Conservation (phyloP, 2,888 invertebrate species). For the Mesochorus sp. region DNA sequence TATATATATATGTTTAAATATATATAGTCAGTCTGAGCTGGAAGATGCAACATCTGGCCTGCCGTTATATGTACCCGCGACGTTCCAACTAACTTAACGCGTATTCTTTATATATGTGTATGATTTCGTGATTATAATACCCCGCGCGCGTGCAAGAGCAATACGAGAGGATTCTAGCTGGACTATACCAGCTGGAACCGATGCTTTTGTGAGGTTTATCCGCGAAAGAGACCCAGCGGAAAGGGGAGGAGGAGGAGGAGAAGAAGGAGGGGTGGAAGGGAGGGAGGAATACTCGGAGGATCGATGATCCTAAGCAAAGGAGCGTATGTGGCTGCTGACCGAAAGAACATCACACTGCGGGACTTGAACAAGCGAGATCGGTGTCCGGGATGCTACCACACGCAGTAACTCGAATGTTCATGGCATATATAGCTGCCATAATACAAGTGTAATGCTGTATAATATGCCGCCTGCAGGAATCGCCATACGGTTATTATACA, state of each 20-base stretch:
- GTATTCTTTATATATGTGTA: slow-evolving; percentile 63
- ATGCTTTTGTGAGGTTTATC: slow-evolving; percentile 42
- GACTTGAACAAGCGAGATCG: slow-evolving; percentile 23
- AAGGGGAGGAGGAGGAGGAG: not conserved
- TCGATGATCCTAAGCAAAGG: slow-evolving; percentile 31
- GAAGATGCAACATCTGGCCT: slow-evolving; percentile 73
- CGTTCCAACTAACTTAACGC: slow-evolving; percentile 59
- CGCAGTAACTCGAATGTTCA: not conserved
- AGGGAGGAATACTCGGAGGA: slow-evolving; percentile 34
- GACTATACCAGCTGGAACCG: slow-evolving; percentile 35
- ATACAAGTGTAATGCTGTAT: not conserved
- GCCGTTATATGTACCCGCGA: slow-evolving; percentile 73
- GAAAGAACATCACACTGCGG: slow-evolving; percentile 25
- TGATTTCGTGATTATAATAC: slow-evolving; percentile 73
- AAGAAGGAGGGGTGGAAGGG: not conserved
- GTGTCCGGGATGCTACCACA: slow-evolving; percentile 19
- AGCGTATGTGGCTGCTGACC: slow-evolving; percentile 29
- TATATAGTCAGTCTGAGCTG: slow-evolving; percentile 31
- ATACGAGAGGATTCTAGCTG: slow-evolving; percentile 39
- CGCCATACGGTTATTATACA: slow-evolving; percentile 11
- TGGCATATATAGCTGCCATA: not conserved
- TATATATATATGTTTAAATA: not conserved
- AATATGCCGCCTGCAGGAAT: not conserved
- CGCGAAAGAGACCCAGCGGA: not conserved
- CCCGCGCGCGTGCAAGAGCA: slow-evolving; percentile 37